Conservation (phyloP, 2,797 vertebrate genomes). For the Okamejei kenojei region DNA sequence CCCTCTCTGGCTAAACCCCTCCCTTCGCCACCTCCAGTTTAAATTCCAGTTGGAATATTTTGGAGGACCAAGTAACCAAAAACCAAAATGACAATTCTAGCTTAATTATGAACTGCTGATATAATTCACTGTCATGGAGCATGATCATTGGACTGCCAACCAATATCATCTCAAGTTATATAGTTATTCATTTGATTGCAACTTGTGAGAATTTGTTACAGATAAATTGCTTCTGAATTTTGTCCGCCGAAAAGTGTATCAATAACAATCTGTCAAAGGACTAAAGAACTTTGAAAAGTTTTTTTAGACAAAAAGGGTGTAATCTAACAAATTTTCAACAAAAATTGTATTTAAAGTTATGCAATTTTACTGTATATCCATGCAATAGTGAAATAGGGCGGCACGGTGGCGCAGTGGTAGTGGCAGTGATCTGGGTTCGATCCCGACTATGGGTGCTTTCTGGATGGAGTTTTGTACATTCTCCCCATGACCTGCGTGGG, state of each 20-base stretch:
- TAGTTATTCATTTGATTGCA: neutral
- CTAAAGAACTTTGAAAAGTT: neutral
- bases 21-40: too few species aligned
- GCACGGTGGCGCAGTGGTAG: too few species aligned
- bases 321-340: neutral
- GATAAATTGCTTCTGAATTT: neutral
- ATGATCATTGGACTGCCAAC: neutral
- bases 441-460: too few species aligned
- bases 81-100: neutral
- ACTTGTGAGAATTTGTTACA: neutral
- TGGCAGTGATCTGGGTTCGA: too few species aligned
- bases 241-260: neutral
- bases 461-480: too few species aligned
- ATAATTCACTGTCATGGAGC: neutral
- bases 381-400: neutral
- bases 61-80: too few species aligned
- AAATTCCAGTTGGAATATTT: too few species aligned
- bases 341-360: neutral
- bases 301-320: neutral
- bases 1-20: too few species aligned
- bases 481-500: too few species aligned
- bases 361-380: neutral
- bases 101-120: neutral
- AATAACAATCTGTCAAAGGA: neutral
- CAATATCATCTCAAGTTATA: neutral